phyloP scores from a whole-genome alignment of 2,113 vertebrate species.

The Lota lota region DNA sequence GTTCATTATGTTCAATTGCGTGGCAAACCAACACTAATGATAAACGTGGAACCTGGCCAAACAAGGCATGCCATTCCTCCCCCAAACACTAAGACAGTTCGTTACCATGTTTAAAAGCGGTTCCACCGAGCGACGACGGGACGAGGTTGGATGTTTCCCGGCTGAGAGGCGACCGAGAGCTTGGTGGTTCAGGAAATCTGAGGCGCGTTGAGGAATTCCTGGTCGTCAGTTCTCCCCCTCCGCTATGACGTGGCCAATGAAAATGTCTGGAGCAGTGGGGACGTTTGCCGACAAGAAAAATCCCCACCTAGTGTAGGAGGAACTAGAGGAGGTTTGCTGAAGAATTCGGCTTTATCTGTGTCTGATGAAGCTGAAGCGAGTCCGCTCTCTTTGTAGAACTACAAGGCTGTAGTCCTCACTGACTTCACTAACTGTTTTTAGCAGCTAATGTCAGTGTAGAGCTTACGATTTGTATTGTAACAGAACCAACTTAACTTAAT shows the following conservation, averaged over 20 bases:
- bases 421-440: neutral
- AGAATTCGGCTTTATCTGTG: neutral
- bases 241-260: conserved; percentile 50
- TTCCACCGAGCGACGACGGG: too few relatives aligned
- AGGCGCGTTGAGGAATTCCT: conserved; percentile 72
- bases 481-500: too few relatives aligned
- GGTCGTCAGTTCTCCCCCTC: conserved; percentile 32
- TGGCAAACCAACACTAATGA: neutral
- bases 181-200: conserved; percentile 60
- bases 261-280: conserved; percentile 32
- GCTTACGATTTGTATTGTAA: neutral
- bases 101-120: conserved; percentile 55
- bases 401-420: neutral
- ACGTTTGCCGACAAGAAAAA: conserved; percentile 6
- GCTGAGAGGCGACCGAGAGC: conserved; percentile 25
- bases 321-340: neutral
- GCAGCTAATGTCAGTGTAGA: too few relatives aligned
- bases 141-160: conserved; percentile 31
- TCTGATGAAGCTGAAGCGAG: neutral
- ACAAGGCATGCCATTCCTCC: neutral
- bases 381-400: neutral
- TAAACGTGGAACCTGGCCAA: neutral
- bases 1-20: neutral
- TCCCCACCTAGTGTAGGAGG: conserved; percentile 26
- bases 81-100: neutral